Base-by-base conservation (phyloP, 2,888 invertebrate genomes). In the Chouioia cunea region DNA sequence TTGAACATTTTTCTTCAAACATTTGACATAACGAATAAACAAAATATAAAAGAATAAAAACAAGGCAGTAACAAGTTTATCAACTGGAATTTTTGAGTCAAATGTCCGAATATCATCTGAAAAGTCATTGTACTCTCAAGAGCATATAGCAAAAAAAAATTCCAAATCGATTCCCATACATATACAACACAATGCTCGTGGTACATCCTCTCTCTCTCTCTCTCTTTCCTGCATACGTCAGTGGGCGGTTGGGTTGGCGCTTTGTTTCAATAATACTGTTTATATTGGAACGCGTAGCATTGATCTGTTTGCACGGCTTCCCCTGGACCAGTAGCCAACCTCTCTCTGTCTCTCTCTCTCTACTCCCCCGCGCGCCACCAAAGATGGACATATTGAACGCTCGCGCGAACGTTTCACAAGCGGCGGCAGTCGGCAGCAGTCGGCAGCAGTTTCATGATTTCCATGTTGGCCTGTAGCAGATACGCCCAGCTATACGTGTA, bases 231-330 rank as follows among this genome's bases (percentile, higher is more conserved):
- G 50, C 16, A 18, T 77, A 77, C 80, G 78, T 79, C 81, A 36
- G 36, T 36, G 36, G 36, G 36, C 10, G 36, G 36, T 10, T 36
- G 36, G 36, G 6, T 36, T 36, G 36, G 36, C 82, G 83, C 84
- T 84, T 85, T 85, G 85, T 85, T 85, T 85, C 85, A 84, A 85
- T 85, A 84, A 85, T 85, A 83, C 85, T 83, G 84, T 83, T 85
- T 85, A 84, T 85, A 85, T 84, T 84, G 84, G 84, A 84, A 83
- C 83, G 83, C 80, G 81, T 80, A 85, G 83, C 84, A 84, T 85
- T 85, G 85, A 84, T 85, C 85, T 85, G 85, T 84, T 84, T 84
- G 85, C 83, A 81, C 81, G 82, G 77, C 80, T 77, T 74, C 58
- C 36, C 36, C 36, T 36, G 6, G 12, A 36, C 12, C 50, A 60